A percentile compares a stretch with the other conserved stretches of the same genome.
These are phyloP conservation scores for Myripristis murdjan DNA, from an alignment of 2,797 vertebrate genomes.

Conservation along the genomic window DNA sequence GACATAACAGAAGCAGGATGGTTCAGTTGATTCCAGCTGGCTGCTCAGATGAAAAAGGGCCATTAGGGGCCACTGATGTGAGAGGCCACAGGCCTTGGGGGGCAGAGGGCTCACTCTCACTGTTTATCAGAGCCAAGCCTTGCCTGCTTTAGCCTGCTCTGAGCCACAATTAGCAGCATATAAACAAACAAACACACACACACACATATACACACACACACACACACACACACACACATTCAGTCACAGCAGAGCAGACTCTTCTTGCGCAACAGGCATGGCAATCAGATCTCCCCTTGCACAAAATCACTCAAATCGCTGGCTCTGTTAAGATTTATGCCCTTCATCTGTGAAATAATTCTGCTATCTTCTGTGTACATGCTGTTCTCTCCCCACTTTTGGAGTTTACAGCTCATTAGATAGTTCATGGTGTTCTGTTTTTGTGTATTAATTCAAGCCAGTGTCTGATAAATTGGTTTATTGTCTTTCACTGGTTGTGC, in stretches of 20 bases:
- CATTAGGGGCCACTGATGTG: conserved; percentile 48
- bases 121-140: conserved; percentile 64
- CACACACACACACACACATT: background rate
- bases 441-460: conserved; percentile 35
- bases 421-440: conserved; percentile 20
- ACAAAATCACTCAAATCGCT: conserved; percentile 53
- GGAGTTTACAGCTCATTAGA: conserved; percentile 10
- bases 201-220: too few relatives aligned
- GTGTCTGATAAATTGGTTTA: conserved; percentile 45
- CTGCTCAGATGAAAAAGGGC: conserved; percentile 37
- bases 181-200: conserved; percentile 65
- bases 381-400: conserved; percentile 39
- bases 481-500: conserved; percentile 48
- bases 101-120: conserved; percentile 46
- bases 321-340: conserved; percentile 44
- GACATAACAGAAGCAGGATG: conserved; percentile 25
- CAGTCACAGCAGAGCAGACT: conserved; percentile 52
- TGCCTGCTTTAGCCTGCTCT: conserved; percentile 53
- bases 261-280: conserved; percentile 61
- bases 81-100: conserved; percentile 56
- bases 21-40: conserved; percentile 26
- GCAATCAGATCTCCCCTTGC: conserved; percentile 63
- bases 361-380: conserved; percentile 14
- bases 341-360: conserved; percentile 64
- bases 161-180: conserved; percentile 75